Evolutionary conservation across 1,140 invertebrate genomes (phyloP), one percentile per base, ranked within the genome.

Genomic region (Lordiphosa clarofinis): DNA sequence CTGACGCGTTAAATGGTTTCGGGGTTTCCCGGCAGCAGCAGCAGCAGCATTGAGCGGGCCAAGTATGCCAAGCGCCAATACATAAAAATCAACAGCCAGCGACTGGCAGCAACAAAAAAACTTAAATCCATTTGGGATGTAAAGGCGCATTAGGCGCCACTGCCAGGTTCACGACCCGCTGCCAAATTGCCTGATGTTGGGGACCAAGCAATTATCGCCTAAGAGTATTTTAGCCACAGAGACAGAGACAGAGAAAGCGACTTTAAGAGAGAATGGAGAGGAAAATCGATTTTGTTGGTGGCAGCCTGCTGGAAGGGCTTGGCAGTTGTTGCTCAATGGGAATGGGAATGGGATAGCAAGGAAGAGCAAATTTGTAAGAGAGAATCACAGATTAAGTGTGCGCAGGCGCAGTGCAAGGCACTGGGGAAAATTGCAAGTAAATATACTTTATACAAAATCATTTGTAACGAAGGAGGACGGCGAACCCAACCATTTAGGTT

Each of bases 1-100:
- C 69, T 82, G 78, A 84, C 78, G 78, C 78, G 79, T 84, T 84
- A 84, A 84, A 84, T 84, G 78, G 59, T 84, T 62, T 52, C 66
- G 73, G 59, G 72, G 58, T 76, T 76, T 82, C 78, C 78, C 76
- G 76, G 55, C 66, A n/a, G n/a, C n/a, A n/a, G n/a, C 75, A 74
- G 39, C 59, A 58, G 73, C 56, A 46, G 48, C 24, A n/a, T 19
- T 40, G 43, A 48, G 47, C 36, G 54, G 43, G 70, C 78, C 78
- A 82, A 82, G 50, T 82, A 64, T 84, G 78, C 78, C 76, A 84
- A 67, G 66, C 71, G 66, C 44, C 67, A 57, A 72, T 69, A 78
- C 61, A 78, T 84, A 73, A 78, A 84, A 81, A 82, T 81, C 76
- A 81, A 72, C 61, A 75, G 61, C 66, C 71, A 74, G 55, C 42